Evolutionary conservation across 1,140 invertebrate genomes (phyloP).

Genomic region (Cotesia vestalis): DNA sequence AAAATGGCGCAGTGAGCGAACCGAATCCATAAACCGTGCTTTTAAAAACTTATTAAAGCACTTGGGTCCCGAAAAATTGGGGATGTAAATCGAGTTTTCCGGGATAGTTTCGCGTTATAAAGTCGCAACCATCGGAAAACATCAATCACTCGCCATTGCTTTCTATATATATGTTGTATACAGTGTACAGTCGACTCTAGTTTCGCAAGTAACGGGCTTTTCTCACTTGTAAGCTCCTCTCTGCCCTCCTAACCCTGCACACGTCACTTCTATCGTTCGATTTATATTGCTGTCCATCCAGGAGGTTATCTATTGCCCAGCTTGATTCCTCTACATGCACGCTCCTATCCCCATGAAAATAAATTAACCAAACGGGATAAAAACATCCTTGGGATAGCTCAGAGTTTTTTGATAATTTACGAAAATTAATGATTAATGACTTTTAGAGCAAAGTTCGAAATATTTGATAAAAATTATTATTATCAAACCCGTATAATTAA

Average conservation of each 20-base stretch:
- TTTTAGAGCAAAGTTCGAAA: neutral
- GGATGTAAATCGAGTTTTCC: conserved; percentile 22
- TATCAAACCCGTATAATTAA: too few relatives aligned
- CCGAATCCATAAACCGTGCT: too few relatives aligned
- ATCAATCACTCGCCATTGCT: conserved; percentile 29
- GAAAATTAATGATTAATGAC: neutral
- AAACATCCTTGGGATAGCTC: neutral
- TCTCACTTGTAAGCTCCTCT: conserved; percentile 1
- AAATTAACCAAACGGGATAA: neutral
- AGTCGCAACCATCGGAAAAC: conserved; percentile 23
- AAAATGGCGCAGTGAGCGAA: too few relatives aligned
- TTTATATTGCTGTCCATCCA: conserved; percentile 31
- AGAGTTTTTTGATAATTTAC: too few relatives aligned
- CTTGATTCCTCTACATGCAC: neutral
- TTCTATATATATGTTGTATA: too few relatives aligned
- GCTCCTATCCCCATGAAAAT: neutral
- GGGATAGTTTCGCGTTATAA: conserved; percentile 24
- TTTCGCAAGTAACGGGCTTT: conserved; percentile 21
- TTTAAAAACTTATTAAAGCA: too few relatives aligned
- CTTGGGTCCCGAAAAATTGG: too few relatives aligned
- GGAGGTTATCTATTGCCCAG: conserved; percentile 5
- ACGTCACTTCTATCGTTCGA: conserved; percentile 29
- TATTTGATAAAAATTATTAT: too few relatives aligned
- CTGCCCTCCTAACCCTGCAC: conserved; percentile 15
- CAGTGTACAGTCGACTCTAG: neutral